Evolutionary conservation across 2,888 invertebrate genomes (phyloP).

Genomic region (Volucella zonaria): DNA sequence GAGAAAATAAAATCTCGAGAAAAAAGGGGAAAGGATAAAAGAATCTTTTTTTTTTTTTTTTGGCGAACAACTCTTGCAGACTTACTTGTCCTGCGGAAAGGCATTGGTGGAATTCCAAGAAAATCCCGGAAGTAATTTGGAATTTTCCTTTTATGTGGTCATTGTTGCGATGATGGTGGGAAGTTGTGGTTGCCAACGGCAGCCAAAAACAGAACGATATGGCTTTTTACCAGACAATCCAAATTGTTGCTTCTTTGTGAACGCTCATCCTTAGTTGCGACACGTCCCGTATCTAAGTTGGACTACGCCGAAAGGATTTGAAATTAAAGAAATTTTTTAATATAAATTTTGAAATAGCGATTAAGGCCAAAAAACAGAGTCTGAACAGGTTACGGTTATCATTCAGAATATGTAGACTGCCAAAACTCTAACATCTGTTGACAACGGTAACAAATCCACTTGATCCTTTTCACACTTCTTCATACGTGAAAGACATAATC

Average conservation of each 20-base stretch:
- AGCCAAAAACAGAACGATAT: constrained; percentile 8
- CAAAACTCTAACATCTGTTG: constrained; percentile 13
- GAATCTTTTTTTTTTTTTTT: constrained; percentile 23
- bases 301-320: background rate
- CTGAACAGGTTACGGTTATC: no score
- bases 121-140: constrained; percentile 61
- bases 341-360: no score
- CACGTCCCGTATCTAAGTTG: background rate
- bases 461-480: background rate
- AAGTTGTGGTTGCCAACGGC: constrained; percentile 37
- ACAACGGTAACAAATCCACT: background rate
- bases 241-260: no score
- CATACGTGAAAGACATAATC: constrained; percentile 22
- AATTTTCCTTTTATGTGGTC: constrained; percentile 63
- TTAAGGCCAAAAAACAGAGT: no score
- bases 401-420: no score
- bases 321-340: no score
- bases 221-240: background rate
- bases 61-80: constrained; percentile 11
- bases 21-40: constrained; percentile 58
- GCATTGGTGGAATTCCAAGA: constrained; percentile 42
- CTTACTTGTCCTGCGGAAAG: constrained; percentile 41
- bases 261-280: no score
- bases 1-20: constrained; percentile 20
- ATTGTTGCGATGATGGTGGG: constrained; percentile 27